Evolutionary conservation across 2,888 invertebrate species (phyloP), one percentile per base, ranked within the genome.

Genomic region (Liposcelis brunnea): DNA sequence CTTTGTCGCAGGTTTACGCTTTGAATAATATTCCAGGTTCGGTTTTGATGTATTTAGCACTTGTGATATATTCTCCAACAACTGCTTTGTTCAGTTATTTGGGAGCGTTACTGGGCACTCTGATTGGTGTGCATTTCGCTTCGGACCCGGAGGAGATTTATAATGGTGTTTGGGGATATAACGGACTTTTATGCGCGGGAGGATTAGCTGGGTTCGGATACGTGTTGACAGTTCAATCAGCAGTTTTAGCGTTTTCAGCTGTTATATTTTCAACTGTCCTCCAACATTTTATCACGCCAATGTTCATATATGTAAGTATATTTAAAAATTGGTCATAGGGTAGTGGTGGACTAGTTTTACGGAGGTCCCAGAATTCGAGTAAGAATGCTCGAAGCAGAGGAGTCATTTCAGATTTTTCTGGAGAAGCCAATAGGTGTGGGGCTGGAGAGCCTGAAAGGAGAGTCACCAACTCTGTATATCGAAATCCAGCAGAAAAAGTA

Each of bases 131-230:
- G 46, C 51, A 12, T 32, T 40, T 40, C 11, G 40, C 40, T 5
- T 6, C 6, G 5, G 21, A 19, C 6, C 19, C 21, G 34, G 52
- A 51, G 3, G 54, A 55, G 4, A 53, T 65, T 19, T 64, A 64
- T 53, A 52, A 55, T 2, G 67, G 67, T 1, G 44, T 62, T 1
- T 66, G 65, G 65, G 67, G 67, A 6, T 65, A 60, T 52, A 66
- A 67, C 47, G 59, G 61, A 19, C 51, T 66, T 40, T 48, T 67
- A 33, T 61, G 63, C 2, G 62, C 61, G 1, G 61, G 58, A 7
- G 57, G 61, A 35, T 51, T 66, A 12, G 64, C 64, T 14, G 65
- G 62, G 18, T 59, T 62, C 50, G 62, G 62, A 46, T 52, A 62
- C 44, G 59, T 62, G 1, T 50, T 64, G 16, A 64, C 59, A 11